These are phyloP conservation scores for Lasioglossum leucozonium DNA, from an alignment of 2,888 invertebrate species.

Conservation along the genomic window DNA sequence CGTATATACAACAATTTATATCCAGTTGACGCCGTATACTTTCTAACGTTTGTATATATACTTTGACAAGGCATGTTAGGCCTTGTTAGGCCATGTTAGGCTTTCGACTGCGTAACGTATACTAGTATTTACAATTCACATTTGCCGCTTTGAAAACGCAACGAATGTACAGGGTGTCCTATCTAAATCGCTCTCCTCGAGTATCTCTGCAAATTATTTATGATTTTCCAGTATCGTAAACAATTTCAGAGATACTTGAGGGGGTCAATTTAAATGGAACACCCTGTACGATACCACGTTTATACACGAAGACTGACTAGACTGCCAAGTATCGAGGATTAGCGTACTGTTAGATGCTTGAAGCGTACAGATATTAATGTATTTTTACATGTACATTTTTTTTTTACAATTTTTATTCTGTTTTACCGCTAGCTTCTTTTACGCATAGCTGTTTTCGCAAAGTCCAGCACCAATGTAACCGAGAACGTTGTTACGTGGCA, in stretches of 20 bases:
- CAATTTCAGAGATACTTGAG: neutral
- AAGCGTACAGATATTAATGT: conserved; percentile 34
- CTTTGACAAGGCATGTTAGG: conserved; percentile 62
- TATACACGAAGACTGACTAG: conserved; percentile 13
- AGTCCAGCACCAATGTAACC: conserved; percentile 18
- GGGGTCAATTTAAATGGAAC: neutral
- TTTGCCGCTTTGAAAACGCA: conserved; percentile 49
- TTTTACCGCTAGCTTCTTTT: conserved; percentile 27
- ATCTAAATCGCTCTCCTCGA: neutral
- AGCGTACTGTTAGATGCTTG: conserved; percentile 35
- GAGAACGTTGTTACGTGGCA: conserved; percentile 3
- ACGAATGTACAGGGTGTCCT: conserved; percentile 16
- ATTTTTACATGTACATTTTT: conserved; percentile 16
- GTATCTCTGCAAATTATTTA: neutral
- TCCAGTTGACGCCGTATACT: conserved; percentile 53
- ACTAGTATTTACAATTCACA: conserved; percentile 49
- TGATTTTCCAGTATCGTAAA: no score
- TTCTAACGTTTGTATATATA: conserved; percentile 57
- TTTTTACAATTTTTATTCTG: conserved; percentile 18
- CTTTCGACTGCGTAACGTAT: conserved; percentile 51
- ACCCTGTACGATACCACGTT: conserved; percentile 1
- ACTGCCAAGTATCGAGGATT: conserved; percentile 16
- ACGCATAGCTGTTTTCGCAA: conserved; percentile 28
- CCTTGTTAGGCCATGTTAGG: conserved; percentile 54
- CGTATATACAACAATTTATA: conserved; percentile 47